Conservation (phyloP, 2,888 invertebrate species). For the Phengaris arion region DNA sequence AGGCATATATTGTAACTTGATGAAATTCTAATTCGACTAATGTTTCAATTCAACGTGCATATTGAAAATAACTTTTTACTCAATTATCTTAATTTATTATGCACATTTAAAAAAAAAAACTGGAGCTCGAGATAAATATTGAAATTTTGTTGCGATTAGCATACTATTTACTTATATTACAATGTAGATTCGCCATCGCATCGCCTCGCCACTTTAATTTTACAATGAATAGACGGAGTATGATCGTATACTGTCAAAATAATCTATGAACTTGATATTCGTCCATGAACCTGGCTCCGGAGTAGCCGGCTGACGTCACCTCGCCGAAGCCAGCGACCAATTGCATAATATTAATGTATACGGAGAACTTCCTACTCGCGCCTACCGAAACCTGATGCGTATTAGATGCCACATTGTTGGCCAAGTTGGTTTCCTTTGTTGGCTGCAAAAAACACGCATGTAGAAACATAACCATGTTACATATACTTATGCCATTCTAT, state of each 20-base stretch:
- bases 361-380: slow-evolving; percentile 32
- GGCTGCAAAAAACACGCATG: background rate
- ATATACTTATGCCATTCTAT: background rate
- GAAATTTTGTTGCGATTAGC: slow-evolving; percentile 13
- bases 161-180: slow-evolving; percentile 17
- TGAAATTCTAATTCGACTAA: background rate
- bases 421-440: background rate
- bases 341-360: slow-evolving; percentile 62
- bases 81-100: background rate
- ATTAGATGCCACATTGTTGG: slow-evolving; percentile 20
- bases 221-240: slow-evolving; percentile 29
- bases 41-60: background rate
- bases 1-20: background rate
- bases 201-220: slow-evolving; percentile 21
- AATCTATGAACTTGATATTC: slow-evolving; percentile 57
- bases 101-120: background rate
- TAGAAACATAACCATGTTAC: too few relatives aligned
- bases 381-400: slow-evolving; percentile 42
- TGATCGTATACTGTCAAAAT: slow-evolving; percentile 31
- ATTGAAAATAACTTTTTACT: background rate
- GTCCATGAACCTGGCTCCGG: slow-evolving; percentile 60
- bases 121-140: background rate
- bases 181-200: background rate
- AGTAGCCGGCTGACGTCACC: slow-evolving; percentile 59
- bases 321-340: slow-evolving; percentile 55